phyloP scores from a whole-genome alignment of 2,113 vertebrate genomes.

The Galemys pyrenaicus region DNA sequence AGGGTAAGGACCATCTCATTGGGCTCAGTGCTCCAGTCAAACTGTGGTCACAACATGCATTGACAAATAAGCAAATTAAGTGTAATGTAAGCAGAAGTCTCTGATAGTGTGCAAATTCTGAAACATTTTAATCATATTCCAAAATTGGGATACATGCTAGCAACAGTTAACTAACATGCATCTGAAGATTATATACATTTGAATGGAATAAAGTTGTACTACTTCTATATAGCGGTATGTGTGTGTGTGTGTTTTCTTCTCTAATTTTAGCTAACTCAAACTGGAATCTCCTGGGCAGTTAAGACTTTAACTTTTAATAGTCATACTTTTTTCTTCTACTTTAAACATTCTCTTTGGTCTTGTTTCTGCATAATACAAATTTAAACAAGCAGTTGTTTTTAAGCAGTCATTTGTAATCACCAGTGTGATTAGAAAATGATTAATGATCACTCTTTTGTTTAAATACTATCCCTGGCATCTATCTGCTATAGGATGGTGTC shows the following conservation, averaged over 20 bases:
- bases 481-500: slow-evolving; percentile 47
- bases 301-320: not conserved
- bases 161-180: not conserved
- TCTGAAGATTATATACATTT: not conserved
- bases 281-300: not conserved
- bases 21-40: not conserved
- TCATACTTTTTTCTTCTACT: not conserved
- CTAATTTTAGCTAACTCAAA: not conserved
- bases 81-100: slow-evolving; percentile 37
- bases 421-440: slow-evolving; percentile 66
- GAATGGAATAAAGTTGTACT: not conserved
- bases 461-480: slow-evolving; percentile 31
- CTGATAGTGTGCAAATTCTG: not conserved
- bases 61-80: not conserved
- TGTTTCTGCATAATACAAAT: slow-evolving; percentile 51
- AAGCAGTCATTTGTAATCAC: slow-evolving; percentile 73
- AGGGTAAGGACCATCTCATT: not conserved
- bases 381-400: slow-evolving; percentile 70
- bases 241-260: not conserved
- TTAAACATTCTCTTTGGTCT: slow-evolving; percentile 40
- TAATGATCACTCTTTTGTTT: slow-evolving; percentile 74
- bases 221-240: not conserved
- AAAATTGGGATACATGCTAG: not conserved
- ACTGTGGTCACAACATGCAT: not conserved
- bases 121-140: not conserved